Evolutionary conservation across 2,113 vertebrate species (phyloP).

Genomic region (Fregetta grallaria): DNA sequence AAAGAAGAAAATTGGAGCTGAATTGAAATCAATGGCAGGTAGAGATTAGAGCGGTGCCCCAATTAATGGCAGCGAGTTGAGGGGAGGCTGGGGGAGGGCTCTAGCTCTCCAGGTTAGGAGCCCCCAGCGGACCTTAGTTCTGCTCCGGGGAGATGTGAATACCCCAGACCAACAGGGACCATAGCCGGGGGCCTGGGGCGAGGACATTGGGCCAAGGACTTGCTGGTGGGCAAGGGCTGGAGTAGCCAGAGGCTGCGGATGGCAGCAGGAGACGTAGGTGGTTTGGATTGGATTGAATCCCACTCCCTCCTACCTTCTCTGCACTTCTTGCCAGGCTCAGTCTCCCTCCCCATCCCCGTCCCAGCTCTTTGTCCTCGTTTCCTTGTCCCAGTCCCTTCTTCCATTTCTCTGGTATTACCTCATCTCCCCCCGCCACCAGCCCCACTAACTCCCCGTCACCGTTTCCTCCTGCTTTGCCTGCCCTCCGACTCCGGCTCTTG

Average conservation of each 20-base stretch:
- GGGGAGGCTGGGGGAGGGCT: neutral
- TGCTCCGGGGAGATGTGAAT: neutral
- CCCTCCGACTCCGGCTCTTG: neutral
- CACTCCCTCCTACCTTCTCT: neutral
- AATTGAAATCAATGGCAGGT: slow-evolving; percentile 58
- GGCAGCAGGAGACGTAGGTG: neutral
- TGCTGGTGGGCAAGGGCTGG: neutral
- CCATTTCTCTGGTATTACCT: neutral
- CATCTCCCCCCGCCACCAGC: neutral
- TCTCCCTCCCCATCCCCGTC: neutral
- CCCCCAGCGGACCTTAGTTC: neutral
- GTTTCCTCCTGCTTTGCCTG: neutral
- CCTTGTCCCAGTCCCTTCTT: neutral
- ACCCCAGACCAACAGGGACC: neutral
- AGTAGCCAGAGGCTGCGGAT: neutral
- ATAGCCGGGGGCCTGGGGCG: rapidly evolving
- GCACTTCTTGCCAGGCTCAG: neutral
- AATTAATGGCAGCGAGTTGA: neutral
- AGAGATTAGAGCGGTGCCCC: slow-evolving; percentile 25
- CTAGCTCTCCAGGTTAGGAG: neutral
- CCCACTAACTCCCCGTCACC: neutral
- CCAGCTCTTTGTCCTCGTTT: neutral
- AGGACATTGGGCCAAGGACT: neutral
- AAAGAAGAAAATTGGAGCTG: slow-evolving; percentile 53
- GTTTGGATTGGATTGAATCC: neutral